Base-by-base conservation (phyloP, 2,113 vertebrate species). In the Hystrix brachyura region DNA sequence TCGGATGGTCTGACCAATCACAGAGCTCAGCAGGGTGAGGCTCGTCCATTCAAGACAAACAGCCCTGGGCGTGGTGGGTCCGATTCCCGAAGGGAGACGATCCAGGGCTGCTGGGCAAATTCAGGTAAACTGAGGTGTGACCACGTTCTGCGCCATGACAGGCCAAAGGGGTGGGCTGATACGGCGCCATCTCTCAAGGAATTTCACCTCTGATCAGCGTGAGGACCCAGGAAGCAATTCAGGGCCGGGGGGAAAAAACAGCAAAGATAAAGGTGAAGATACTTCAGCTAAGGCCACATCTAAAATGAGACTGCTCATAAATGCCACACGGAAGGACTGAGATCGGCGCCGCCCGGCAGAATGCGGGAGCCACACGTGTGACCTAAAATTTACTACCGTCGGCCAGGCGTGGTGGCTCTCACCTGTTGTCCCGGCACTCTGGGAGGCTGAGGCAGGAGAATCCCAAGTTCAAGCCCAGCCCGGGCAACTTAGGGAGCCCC, bases 181-280 rank as follows among this genome's bases (percentile, higher is more conserved):
- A 51, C 23, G 38, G 55, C 15, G 15, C 27, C 64, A 25, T 43
- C 76, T 25, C 5, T 8, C 34, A 38, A n/a, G 9, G 59, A 74
- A 38, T n/a, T 23, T 18, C 5, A 29, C 65, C 27, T 86, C 17
- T 43, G 21, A 29, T 38, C 38, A 38, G 38, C 38, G 38, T 38
- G 38, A 38, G 38, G 38, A 38, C 38, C 38, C 38, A 38, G 38
- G 38, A 38, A 38, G 38, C 38, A 38, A 38, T 27, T 46, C 46
- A 38, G 13, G 32, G 10, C 7, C 18, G 2, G 53, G 2, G 7
- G 34, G 0, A 2, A 3, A 1, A 1, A 21, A 64, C 38, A 38
- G 38, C 38, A 65, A 29, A 34, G 79, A 29, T 18, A 29, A 87
- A 76, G 14, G 65, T 55, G 15, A 74, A 65, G 55, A 1, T 27